These are phyloP conservation scores for Aphidius colemani DNA, from an alignment of 2,888 invertebrate genomes.

Conservation along the genomic window DNA sequence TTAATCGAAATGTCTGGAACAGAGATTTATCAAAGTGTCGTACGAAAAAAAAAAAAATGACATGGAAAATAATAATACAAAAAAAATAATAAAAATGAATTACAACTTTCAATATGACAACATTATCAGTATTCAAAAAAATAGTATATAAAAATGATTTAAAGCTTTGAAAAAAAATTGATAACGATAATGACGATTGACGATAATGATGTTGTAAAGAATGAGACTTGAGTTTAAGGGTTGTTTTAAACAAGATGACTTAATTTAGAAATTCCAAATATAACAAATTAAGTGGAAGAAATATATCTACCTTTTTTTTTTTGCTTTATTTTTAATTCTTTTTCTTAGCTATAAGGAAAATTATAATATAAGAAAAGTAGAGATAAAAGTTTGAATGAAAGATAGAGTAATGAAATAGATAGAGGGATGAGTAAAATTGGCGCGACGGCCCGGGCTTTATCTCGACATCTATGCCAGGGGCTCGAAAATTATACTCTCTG, in stretches of 20 bases:
- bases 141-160: background rate
- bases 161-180: background rate
- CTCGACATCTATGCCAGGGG: background rate
- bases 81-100: too few relatives aligned
- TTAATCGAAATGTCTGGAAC: constrained; percentile 59
- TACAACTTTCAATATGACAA: too few relatives aligned
- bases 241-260: too few relatives aligned
- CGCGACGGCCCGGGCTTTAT: constrained; percentile 1
- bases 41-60: too few relatives aligned
- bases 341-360: background rate
- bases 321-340: too few relatives aligned
- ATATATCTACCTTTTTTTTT: too few relatives aligned
- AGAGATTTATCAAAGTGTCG: constrained; percentile 40
- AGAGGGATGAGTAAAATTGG: background rate
- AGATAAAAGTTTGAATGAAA: background rate
- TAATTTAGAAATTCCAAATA: too few relatives aligned
- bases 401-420: background rate
- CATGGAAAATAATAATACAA: too few relatives aligned
- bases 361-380: constrained; percentile 4
- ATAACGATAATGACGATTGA: background rate
- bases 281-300: too few relatives aligned
- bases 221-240: background rate
- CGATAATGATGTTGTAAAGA: background rate
- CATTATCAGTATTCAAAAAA: background rate
- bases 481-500: constrained; percentile 19